Evolutionary conservation across 2,113 vertebrate species (phyloP).

Genomic region (Holacanthus passer): DNA sequence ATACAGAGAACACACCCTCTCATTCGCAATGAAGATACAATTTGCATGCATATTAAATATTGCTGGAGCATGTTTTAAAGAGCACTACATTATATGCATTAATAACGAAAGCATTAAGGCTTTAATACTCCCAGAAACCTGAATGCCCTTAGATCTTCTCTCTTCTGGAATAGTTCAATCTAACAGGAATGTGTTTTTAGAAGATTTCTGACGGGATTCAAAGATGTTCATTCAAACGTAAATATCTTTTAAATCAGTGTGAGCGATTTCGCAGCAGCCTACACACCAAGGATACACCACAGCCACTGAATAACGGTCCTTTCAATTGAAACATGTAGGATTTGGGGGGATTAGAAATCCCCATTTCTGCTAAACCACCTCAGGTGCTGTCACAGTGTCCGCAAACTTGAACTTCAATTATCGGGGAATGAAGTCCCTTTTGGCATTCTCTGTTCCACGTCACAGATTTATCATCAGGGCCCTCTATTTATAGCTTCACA

Average conservation of each 20-base stretch:
- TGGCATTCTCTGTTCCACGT: not conserved
- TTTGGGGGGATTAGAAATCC: not conserved
- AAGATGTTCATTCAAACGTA: not conserved
- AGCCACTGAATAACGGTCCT: not conserved
- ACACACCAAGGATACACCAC: not conserved
- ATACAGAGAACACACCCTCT: not conserved
- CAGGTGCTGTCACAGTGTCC: constrained; percentile 19
- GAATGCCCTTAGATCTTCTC: constrained; percentile 23
- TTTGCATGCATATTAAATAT: not conserved
- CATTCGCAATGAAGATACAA: not conserved
- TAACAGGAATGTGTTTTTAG: not conserved
- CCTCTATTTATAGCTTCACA: constrained; percentile 27
- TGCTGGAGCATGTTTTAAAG: constrained; percentile 3
- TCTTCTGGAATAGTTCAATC: constrained; percentile 11
- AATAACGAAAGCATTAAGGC: constrained; percentile 44
- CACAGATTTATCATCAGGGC: constrained; percentile 25
- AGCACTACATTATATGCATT: constrained; percentile 18
- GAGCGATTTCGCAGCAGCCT: not conserved
- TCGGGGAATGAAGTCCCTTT: not conserved
- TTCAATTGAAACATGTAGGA: constrained; percentile 3
- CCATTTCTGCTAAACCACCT: constrained; percentile 12
- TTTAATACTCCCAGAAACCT: constrained; percentile 7
- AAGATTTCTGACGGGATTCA: not conserved
- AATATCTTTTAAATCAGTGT: not conserved
- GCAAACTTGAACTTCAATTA: constrained; percentile 23